Evolutionary conservation across 2,113 vertebrate species (phyloP), one percentile per base, ranked within the genome.

Genomic region (Triplophysa rosa): DNA sequence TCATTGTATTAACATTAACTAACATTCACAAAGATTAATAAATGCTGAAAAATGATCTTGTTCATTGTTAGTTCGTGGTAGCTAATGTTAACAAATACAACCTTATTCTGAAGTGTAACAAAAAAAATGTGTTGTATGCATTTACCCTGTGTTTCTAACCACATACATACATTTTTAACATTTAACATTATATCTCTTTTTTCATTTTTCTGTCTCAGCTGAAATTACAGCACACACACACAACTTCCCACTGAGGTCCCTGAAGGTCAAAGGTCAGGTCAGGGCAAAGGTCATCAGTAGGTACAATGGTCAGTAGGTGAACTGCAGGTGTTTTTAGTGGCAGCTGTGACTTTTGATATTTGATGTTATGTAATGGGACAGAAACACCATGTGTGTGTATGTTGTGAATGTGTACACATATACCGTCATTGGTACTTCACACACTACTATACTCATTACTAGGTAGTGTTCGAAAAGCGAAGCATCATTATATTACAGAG

Each of bases 221-320:
- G 24, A 16, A 58, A 33, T n/a, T 4, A 12, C 54, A 37, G 33
- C 16, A 37, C 56, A 26, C 9, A 75, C 14, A 33, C 37, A 42
- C 24, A n/a, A 45, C 54, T 74, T 62, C 45, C 61, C 42, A 7
- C 73, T 76, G 12, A 10, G 45, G 45, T 33, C 24, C 24, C 62
- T 54, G 19, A 79, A 74, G 72, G 63, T 67, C 80, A 73, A 14
- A 67, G 75, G 37, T 40, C 24, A 62, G 33, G 61, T 17, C 49
- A 56, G 70, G 40, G n/a, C 8, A 79, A 79, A 79, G 64, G 69
- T 79, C 81, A 67, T 47, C 67, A 45, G 16, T 54, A 23, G 72
- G 47, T 67, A 62, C 33, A 37, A 65, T 26, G 21, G 40, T 72
- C 64, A 68, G 54, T 16, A 29, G 11, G 67, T 66, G n/a, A 80